Base-by-base conservation (phyloP, 2,113 vertebrate species). In the Rhadina sibilatrix region DNA sequence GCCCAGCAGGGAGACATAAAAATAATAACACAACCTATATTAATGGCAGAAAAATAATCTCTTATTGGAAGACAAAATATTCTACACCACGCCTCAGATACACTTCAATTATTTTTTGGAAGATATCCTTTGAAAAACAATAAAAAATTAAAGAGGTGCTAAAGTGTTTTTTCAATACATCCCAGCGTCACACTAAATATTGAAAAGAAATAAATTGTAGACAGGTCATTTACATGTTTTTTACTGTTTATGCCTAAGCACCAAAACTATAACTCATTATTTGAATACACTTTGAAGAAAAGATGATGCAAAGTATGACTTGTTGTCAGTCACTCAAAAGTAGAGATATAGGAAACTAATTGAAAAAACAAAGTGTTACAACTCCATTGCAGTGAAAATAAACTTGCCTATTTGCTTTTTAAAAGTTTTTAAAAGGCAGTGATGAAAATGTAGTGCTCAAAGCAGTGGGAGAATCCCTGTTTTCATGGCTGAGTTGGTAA, bases 381-480 rank as follows among this genome's bases (percentile, higher is more conserved):
- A 21, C 5, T 44, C 8, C n/a, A 38, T 0, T 72, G 20, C 15
- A 76, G 16, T 30, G 8, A 54, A 79, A 75, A 46, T 3, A 72
- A 65, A 77, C 65, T 35, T 40, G 4, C 8, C 35, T 50, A 23
- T n/a, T 69, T 18, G 6, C 11, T 64, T 89, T 90, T 63, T 2
- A 20, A 5, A 61, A 37, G 18, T 30, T 77, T 95, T 70, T 38
- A 69, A 63, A 65, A 53, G 30, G 10, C 24, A 79, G 15, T 21
- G 5, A 35, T 8, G 28, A 9, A 63, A 80, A 52, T 8, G 8
- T 12, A 83, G 24, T 20, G 37, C 9, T 54, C 17, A 61, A 52
- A 5, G 33, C 5, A 35, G 11, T 15, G 8, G 3, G 2, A 1
- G 2, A 24, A 54, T 17, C 5, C 2, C 9, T 5, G 3, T 60